Evolutionary conservation across 2,888 invertebrate genomes (phyloP).

Genomic region (Sympetrum striolatum): DNA sequence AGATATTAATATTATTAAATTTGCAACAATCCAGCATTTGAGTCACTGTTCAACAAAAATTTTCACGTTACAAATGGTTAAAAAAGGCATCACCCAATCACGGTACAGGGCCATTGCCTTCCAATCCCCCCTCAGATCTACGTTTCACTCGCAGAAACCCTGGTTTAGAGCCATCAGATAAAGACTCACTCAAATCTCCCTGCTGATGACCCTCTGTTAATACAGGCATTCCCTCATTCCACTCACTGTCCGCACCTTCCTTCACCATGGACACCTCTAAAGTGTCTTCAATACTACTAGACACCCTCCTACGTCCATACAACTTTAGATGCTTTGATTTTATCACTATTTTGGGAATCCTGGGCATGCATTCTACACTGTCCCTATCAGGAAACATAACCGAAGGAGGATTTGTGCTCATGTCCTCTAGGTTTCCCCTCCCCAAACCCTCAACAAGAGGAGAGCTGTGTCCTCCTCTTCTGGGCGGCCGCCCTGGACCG

Average conservation of each 20-base stretch:
- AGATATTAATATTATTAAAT: background rate
- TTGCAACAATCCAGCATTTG: constrained; percentile 2
- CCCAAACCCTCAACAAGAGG: background rate
- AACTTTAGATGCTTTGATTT: constrained; percentile 25
- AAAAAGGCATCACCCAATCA: constrained; percentile 19
- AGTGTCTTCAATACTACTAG: constrained; percentile 23
- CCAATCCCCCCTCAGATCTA: constrained; percentile 50
- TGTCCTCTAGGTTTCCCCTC: background rate
- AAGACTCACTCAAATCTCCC: background rate
- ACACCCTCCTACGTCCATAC: constrained; percentile 18
- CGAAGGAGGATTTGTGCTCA: background rate
- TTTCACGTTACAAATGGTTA: constrained; percentile 23
- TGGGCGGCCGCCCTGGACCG: background rate
- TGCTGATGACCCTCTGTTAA: background rate
- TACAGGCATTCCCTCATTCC: background rate
- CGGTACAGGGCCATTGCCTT: constrained; percentile 49
- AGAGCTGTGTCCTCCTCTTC: background rate
- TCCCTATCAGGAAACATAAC: background rate
- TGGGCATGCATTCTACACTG: background rate
- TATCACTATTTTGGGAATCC: constrained; percentile 40
- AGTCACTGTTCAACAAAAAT: background rate
- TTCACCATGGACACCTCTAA: constrained; percentile 16
- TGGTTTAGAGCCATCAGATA: background rate
- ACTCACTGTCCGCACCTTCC: constrained; percentile 8
- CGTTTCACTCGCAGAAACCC: constrained; percentile 48